phyloP scores from a whole-genome alignment of 37 sponge, comb jelly and placozoan species.

The Ephydatia muelleri region DNA sequence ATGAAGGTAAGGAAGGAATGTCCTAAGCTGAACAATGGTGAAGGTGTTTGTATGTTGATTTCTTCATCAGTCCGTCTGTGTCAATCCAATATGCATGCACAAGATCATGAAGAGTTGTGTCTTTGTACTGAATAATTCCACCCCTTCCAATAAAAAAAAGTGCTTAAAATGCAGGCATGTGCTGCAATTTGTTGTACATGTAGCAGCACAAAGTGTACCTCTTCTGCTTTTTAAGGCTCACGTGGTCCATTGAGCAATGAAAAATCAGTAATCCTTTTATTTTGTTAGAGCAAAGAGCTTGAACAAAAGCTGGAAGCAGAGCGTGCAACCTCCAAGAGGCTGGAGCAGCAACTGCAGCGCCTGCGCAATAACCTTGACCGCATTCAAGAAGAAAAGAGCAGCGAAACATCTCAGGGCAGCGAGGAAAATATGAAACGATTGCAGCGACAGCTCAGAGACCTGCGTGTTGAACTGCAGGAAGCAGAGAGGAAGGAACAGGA shows the following conservation, averaged over 20 bases:
- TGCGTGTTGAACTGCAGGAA: slow-evolving; percentile 70
- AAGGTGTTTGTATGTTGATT: neutral
- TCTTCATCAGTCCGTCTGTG: too few species aligned
- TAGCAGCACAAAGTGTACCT: too few species aligned
- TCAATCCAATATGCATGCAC: neutral
- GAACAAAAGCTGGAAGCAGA: slow-evolving; percentile 87
- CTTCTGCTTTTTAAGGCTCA: too few species aligned
- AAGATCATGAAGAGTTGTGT: too few species aligned
- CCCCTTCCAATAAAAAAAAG: too few species aligned
- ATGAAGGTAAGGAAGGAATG: slow-evolving; percentile 22
- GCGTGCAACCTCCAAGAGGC: slow-evolving; percentile 58
- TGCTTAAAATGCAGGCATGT: too few species aligned
- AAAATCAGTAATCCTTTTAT: neutral
- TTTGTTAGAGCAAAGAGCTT: slow-evolving; percentile 59
- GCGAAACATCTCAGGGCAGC: slow-evolving; percentile 37
- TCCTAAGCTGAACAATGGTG: neutral
- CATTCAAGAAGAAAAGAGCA: slow-evolving; percentile 47
- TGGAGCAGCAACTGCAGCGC: slow-evolving; percentile 68
- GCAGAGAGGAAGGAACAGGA: slow-evolving; percentile 80
- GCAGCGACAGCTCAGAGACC: slow-evolving; percentile 71
- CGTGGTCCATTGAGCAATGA: neutral
- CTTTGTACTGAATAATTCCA: too few species aligned
- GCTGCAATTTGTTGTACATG: too few species aligned
- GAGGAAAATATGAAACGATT: slow-evolving; percentile 59
- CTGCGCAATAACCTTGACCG: slow-evolving; percentile 73